Evolutionary conservation across 1,140 invertebrate genomes (phyloP).

Genomic region (Zophobas atratus): DNA sequence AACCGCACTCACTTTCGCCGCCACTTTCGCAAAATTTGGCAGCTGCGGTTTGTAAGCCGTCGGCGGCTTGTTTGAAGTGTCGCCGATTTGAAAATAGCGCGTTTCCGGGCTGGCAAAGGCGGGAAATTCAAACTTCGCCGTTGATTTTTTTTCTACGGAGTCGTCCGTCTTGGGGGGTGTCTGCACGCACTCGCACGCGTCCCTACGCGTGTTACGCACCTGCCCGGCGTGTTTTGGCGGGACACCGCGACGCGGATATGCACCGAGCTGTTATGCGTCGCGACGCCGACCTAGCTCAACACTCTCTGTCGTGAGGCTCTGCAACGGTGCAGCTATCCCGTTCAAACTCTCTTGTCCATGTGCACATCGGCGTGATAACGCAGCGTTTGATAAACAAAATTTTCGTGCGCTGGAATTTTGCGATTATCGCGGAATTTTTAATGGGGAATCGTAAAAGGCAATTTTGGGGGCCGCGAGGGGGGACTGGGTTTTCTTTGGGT

Average conservation of each 20-base stretch:
- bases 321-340: conserved; percentile 63
- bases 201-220: conserved; percentile 55
- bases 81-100: conserved; percentile 18
- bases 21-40: not conserved
- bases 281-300: conserved; percentile 68
- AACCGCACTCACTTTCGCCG: not conserved
- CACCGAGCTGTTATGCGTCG: conserved; percentile 57
- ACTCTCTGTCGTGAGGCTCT: conserved; percentile 64
- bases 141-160: not conserved
- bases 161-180: not conserved
- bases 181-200: conserved; percentile 14
- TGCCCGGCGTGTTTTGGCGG: conserved; percentile 50
- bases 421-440: not conserved
- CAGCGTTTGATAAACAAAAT: conserved; percentile 35
- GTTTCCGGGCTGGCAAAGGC: conserved; percentile 8
- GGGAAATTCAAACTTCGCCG: conserved; percentile 4
- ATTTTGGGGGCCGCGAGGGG: not conserved
- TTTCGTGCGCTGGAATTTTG: not conserved
- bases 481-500: not conserved
- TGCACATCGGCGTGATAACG: conserved; percentile 51
- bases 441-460: too few relatives aligned
- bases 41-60: not conserved
- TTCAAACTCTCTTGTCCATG: conserved; percentile 59
- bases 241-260: conserved; percentile 54
- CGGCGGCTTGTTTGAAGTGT: not conserved